These are phyloP conservation scores for Tadarida brasiliensis DNA, from an alignment of 2,797 vertebrate genomes.

Conservation along the genomic window DNA sequence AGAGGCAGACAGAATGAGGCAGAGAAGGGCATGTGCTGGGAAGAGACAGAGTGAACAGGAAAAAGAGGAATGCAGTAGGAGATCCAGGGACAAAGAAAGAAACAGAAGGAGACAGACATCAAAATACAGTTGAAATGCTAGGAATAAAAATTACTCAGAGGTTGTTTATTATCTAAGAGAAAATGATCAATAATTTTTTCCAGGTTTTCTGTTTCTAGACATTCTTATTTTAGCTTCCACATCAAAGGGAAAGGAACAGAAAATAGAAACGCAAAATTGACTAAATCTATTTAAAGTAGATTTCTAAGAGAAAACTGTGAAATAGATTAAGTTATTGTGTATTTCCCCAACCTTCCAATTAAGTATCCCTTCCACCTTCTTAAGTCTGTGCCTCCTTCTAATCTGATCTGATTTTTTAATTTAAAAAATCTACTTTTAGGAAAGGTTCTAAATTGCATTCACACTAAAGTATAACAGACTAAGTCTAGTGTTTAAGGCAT, in stretches of 20 bases:
- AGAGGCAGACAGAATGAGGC: neutral
- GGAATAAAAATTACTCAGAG: constrained; percentile 19
- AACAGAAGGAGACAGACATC: neutral
- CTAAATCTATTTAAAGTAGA: constrained; percentile 24
- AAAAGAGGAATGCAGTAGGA: neutral
- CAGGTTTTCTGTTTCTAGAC: constrained; percentile 11
- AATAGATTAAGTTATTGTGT: neutral
- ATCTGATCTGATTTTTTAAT: neutral
- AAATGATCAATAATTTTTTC: constrained; percentile 31
- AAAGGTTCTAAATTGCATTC: constrained; percentile 27
- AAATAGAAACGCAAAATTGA: neutral
- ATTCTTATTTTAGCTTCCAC: constrained; percentile 32
- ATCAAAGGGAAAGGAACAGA: constrained; percentile 28
- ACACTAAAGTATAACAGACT: constrained; percentile 25
- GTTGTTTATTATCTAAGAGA: neutral
- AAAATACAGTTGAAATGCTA: constrained; percentile 32
- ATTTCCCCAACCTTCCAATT: neutral
- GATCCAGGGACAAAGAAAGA: neutral
- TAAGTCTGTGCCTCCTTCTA: neutral
- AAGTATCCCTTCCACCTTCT: neutral
- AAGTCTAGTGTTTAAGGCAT: neutral
- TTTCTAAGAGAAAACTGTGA: neutral
- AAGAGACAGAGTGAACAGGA: neutral
- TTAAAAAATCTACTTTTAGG: neutral
- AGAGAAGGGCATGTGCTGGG: neutral